These are phyloP conservation scores for Meliscaeva auricollis DNA, from an alignment of 2,888 invertebrate species.

Conservation along the genomic window DNA sequence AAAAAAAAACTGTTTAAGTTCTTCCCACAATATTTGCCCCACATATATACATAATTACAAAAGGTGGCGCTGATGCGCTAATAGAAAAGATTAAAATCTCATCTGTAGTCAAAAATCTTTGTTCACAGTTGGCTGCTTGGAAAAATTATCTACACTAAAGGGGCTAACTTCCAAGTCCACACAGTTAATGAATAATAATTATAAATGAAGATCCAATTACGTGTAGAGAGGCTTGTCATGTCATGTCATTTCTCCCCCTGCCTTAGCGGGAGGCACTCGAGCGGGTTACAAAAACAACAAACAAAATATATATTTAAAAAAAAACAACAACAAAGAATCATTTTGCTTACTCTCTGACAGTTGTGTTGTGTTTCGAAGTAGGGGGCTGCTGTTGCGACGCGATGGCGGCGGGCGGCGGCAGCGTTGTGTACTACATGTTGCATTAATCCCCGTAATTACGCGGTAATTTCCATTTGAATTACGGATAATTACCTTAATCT, in stretches of 20 bases:
- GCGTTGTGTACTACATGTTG: conserved; percentile 71
- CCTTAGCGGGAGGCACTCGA: not conserved
- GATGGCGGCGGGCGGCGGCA: not conserved
- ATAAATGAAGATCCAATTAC: conserved; percentile 7
- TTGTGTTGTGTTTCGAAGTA: conserved; percentile 8
- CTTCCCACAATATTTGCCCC: not conserved
- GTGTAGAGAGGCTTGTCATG: conserved; percentile 18
- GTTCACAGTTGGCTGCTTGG: conserved; percentile 20
- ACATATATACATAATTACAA: not conserved
- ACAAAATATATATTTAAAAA: no score
- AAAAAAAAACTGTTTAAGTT: no score
- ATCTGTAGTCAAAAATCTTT: not conserved
- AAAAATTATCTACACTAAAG: conserved; percentile 24
- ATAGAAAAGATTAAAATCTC: conserved; percentile 11
- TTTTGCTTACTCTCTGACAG: conserved; percentile 21
- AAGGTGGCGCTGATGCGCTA: not conserved
- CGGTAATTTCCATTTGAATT: conserved; percentile 76
- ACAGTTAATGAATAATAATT: conserved; percentile 32
- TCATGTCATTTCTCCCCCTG: conserved; percentile 30
- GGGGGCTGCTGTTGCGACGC: not conserved
- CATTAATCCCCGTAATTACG: conserved; percentile 75
- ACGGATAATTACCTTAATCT: conserved; percentile 75
- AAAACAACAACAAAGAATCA: not conserved
- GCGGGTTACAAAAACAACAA: conserved; percentile 3
- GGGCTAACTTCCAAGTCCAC: conserved; percentile 3